These are phyloP conservation scores for Meganola albula DNA, from an alignment of 2,888 invertebrate genomes.

Conservation along the genomic window DNA sequence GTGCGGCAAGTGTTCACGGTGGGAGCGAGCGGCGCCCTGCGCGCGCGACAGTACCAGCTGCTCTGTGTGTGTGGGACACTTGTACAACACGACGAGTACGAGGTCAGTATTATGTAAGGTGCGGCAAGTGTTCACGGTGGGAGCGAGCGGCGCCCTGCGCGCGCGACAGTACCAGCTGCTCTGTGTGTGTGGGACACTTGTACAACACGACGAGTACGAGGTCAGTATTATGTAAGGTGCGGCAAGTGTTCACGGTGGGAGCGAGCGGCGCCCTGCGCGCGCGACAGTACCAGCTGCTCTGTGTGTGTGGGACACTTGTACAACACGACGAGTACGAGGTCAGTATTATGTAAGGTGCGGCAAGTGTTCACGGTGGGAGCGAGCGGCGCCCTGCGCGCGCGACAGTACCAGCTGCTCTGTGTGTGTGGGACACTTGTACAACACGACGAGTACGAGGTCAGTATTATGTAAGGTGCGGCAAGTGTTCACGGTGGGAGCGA, in stretches of 20 bases:
- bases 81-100: not conserved
- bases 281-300: not conserved
- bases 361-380: too few species aligned
- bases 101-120: conserved; percentile 36
- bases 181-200: not conserved
- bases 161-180: conserved; percentile 62
- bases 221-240: conserved; percentile 37
- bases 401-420: conserved; percentile 54
- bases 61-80: conserved; percentile 43
- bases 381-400: conserved; percentile 86
- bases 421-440: not conserved
- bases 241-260: too few species aligned
- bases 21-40: conserved; percentile 83
- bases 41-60: conserved; percentile 87
- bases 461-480: conserved; percentile 75
- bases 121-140: conserved; percentile 56
- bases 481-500: too few species aligned
- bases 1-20: conserved; percentile 83
- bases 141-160: too few species aligned
- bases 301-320: not conserved
- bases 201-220: not conserved
- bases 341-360: not conserved
- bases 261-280: too few species aligned
- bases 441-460: not conserved
- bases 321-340: not conserved